These are phyloP conservation scores for Enteromius treurensis DNA, from an alignment of 2,797 vertebrate genomes.

Conservation along the genomic window DNA sequence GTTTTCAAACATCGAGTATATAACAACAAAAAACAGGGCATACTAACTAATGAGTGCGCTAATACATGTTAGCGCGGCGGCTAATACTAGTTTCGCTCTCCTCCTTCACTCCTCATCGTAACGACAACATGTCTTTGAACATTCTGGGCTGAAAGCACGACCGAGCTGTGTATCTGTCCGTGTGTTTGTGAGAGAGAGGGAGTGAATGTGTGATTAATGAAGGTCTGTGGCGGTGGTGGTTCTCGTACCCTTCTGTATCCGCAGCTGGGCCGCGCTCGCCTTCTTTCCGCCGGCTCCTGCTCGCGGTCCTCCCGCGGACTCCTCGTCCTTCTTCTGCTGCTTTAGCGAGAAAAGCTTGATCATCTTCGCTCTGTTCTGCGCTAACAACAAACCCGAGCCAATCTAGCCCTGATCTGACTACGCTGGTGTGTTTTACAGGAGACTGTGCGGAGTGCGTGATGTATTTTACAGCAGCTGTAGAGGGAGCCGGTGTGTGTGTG, in stretches of 20 bases:
- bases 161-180: not conserved
- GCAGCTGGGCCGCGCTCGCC: conserved; percentile 93
- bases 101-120: not conserved
- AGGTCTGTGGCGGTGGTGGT: not conserved
- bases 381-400: conserved; percentile 41
- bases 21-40: not conserved
- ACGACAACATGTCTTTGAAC: not conserved
- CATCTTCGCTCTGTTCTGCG: conserved; percentile 77
- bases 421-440: not conserved
- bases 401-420: not conserved
- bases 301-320: conserved; percentile 92
- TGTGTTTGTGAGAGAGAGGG: not conserved
- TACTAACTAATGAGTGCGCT: not conserved
- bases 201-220: not conserved
- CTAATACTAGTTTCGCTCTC: conserved; percentile 22
- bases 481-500: not conserved
- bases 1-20: not conserved
- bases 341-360: conserved; percentile 97
- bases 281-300: conserved; percentile 88
- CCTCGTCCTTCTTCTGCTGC: conserved; percentile 99
- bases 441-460: not conserved
- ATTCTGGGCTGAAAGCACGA: not conserved
- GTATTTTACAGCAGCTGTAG: conserved; percentile 1
- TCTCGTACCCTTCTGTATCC: conserved; percentile 91
- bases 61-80: not conserved